A percentile compares a stretch with the other conserved stretches of the same genome.
These are phyloP conservation scores for Tadarida brasiliensis DNA, from an alignment of 2,797 vertebrate species.

Conservation along the genomic window DNA sequence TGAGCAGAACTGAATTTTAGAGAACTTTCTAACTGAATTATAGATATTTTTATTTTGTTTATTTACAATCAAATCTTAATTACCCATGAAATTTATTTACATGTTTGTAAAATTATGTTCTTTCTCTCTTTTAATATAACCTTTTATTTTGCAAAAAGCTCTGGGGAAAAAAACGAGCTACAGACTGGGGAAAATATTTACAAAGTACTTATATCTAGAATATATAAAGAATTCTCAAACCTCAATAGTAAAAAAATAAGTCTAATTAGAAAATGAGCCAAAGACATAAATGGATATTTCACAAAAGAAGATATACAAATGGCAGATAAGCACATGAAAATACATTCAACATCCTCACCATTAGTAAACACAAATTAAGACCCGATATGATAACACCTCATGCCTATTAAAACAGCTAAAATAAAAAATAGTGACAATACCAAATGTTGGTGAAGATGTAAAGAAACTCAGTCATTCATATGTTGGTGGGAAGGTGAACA, in stretches of 20 bases:
- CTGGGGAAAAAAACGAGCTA: not conserved
- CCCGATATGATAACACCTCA: not conserved
- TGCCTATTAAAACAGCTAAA: not conserved
- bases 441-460: not conserved
- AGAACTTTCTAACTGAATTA: not conserved
- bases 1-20: not conserved
- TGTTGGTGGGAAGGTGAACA: not conserved
- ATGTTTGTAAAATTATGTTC: not conserved
- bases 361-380: not conserved
- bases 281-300: no score
- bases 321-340: not conserved
- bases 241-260: no score
- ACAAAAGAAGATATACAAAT: no score
- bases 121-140: not conserved
- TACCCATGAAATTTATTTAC: not conserved
- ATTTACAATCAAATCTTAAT: not conserved
- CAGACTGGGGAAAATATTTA: no score
- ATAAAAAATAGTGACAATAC: not conserved
- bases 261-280: no score
- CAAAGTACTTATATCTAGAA: no score
- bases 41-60: conserved; percentile 2
- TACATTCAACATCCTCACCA: not conserved
- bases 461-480: not conserved
- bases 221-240: no score
- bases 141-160: not conserved